Evolutionary conservation across 2,113 vertebrate genomes (phyloP).

Genomic region (Aldabrachelys gigantea): DNA sequence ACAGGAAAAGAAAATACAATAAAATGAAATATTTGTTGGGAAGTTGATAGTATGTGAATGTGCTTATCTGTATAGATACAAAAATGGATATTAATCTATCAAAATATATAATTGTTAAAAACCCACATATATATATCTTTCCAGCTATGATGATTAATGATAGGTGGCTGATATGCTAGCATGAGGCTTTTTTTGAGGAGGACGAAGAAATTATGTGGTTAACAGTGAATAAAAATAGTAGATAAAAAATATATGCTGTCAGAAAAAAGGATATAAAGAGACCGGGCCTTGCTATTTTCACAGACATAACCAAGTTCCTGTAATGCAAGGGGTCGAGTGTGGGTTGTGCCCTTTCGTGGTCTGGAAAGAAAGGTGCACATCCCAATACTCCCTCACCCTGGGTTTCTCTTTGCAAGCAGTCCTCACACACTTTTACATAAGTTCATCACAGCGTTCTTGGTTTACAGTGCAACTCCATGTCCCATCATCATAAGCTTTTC

Average conservation of each 20-base stretch:
- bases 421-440: background rate
- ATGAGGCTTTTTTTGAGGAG: constrained; percentile 24
- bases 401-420: background rate
- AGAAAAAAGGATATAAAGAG: background rate
- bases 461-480: background rate
- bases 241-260: background rate
- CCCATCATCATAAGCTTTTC: background rate
- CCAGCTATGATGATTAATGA: constrained; percentile 55
- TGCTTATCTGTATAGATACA: rapidly evolving
- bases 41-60: rapidly evolving
- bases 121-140: background rate
- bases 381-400: background rate
- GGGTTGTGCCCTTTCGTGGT: background rate
- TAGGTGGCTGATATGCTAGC: constrained; percentile 25
- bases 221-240: constrained; percentile 27
- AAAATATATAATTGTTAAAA: background rate
- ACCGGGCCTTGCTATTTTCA: background rate
- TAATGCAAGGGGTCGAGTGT: background rate
- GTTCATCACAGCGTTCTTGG: background rate
- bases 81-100: background rate
- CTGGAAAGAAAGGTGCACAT: background rate
- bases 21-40: background rate
- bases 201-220: constrained; percentile 55
- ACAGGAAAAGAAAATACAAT: background rate
- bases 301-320: background rate